A percentile compares a stretch with the other conserved stretches of the same genome.
Conservation (phyloP, 2,888 invertebrate species). For the Melinaea marsaeus region DNA sequence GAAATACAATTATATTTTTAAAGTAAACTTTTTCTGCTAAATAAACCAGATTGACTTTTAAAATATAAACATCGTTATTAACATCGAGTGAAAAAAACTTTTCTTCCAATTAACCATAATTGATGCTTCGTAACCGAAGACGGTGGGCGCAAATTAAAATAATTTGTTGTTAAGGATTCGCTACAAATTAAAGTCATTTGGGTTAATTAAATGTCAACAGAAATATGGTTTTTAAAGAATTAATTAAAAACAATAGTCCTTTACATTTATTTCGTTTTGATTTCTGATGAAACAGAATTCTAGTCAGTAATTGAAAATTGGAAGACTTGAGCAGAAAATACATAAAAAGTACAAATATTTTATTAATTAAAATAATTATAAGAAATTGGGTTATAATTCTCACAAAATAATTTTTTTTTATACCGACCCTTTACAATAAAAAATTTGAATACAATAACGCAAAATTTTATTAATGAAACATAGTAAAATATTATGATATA, state of each 20-base stretch:
- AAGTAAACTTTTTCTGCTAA: background rate
- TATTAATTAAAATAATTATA: no score
- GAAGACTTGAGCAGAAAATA: no score
- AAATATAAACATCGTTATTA: constrained; percentile 13
- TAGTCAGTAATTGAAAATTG: no score
- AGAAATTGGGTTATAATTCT: no score
- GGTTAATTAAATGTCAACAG: constrained; percentile 29
- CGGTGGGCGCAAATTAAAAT: constrained; percentile 24
- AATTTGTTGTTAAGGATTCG: constrained; percentile 22
- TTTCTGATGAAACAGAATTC: no score
- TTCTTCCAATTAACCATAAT: constrained; percentile 25
- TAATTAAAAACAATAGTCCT: constrained; percentile 14
- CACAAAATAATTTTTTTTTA: constrained; percentile 24
- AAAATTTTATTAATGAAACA: no score
- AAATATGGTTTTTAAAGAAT: constrained; percentile 16
- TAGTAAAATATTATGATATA: no score
- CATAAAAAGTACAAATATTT: no score
- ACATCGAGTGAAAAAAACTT: constrained; percentile 12
- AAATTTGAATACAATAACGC: no score
- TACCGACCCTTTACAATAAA: constrained; percentile 47
- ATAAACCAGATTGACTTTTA: constrained; percentile 7
- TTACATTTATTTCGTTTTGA: background rate
- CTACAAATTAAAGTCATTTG: constrained; percentile 1
- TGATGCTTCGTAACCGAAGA: constrained; percentile 19
- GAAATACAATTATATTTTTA: background rate